phyloP scores from a whole-genome alignment of 2,888 invertebrate genomes.

The Leucoma salicis region DNA sequence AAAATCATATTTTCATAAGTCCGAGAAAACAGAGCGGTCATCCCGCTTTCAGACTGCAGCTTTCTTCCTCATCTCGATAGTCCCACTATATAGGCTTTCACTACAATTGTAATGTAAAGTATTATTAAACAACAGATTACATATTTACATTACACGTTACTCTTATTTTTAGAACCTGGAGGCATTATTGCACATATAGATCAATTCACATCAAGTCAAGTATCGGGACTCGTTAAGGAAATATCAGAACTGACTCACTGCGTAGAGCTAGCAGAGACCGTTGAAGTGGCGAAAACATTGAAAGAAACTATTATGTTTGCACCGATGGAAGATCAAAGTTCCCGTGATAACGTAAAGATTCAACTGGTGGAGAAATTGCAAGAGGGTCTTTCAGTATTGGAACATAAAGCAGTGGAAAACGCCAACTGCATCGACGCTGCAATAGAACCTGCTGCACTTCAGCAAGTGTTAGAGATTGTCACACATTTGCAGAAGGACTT shows the following conservation, averaged over 20 bases:
- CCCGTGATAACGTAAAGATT: slow-evolving; percentile 17
- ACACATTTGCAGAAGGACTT: slow-evolving; percentile 50
- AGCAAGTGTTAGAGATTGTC: slow-evolving; percentile 42
- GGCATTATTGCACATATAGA: slow-evolving; percentile 37
- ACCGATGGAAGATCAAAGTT: slow-evolving; percentile 8
- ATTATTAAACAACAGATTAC: too few relatives aligned
- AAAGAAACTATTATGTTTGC: slow-evolving; percentile 36
- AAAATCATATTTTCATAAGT: too few relatives aligned
- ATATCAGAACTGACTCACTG: slow-evolving; percentile 24
- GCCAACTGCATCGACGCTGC: slow-evolving; percentile 27
- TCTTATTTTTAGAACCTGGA: slow-evolving; percentile 24
- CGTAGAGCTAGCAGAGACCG: slow-evolving; percentile 24
- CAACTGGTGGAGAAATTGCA: slow-evolving; percentile 37
- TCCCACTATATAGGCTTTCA: too few relatives aligned
- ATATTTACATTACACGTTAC: too few relatives aligned
- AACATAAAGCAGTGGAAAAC: slow-evolving; percentile 38
- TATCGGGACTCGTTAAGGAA: slow-evolving; percentile 28
- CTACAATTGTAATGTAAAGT: too few relatives aligned
- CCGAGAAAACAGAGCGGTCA: too few relatives aligned
- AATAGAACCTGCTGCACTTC: slow-evolving; percentile 24
- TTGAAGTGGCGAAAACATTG: slow-evolving; percentile 20
- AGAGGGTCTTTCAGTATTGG: slow-evolving; percentile 36
- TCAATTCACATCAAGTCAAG: slow-evolving; percentile 34
- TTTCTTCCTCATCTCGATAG: too few relatives aligned
- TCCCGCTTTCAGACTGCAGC: too few relatives aligned